These are phyloP conservation scores for Galeruca laticollis DNA, from an alignment of 2,888 invertebrate genomes.

Conservation along the genomic window DNA sequence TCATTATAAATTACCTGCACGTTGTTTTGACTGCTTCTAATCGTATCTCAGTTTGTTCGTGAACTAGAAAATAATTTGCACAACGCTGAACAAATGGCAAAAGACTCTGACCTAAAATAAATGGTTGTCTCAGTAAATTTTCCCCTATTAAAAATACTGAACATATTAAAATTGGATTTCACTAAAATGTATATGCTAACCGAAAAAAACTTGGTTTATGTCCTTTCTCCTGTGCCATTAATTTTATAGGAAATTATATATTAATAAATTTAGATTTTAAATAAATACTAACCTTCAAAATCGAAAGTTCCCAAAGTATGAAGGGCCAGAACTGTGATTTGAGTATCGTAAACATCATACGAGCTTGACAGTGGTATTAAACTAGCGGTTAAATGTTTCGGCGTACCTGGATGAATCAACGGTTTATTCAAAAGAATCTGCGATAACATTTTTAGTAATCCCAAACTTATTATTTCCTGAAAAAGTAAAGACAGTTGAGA, in stretches of 20 bases:
- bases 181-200: no score
- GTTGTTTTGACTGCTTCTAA: slow-evolving; percentile 96
- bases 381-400: slow-evolving; percentile 71
- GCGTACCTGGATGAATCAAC: slow-evolving; percentile 83
- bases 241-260: no score
- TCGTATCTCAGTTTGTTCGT: slow-evolving; percentile 87
- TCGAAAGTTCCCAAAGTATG: slow-evolving; percentile 88
- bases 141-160: no score
- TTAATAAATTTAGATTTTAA: no score
- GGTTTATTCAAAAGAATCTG: slow-evolving; percentile 91
- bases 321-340: slow-evolving; percentile 90
- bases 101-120: slow-evolving; percentile 88
- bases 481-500: no score
- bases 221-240: no score
- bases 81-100: slow-evolving; percentile 93
- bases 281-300: slow-evolving; percentile 77
- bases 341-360: slow-evolving; percentile 77
- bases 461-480: slow-evolving; percentile 87
- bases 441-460: slow-evolving; percentile 91
- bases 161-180: no score
- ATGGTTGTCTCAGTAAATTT: no score
- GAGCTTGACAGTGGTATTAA: slow-evolving; percentile 68
- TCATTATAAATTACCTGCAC: slow-evolving; percentile 65
- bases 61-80: slow-evolving; percentile 90
- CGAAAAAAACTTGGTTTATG: no score